These are phyloP conservation scores for Lepidocyrtinus sp. DNA, from an alignment of 2,888 invertebrate genomes.

Conservation along the genomic window DNA sequence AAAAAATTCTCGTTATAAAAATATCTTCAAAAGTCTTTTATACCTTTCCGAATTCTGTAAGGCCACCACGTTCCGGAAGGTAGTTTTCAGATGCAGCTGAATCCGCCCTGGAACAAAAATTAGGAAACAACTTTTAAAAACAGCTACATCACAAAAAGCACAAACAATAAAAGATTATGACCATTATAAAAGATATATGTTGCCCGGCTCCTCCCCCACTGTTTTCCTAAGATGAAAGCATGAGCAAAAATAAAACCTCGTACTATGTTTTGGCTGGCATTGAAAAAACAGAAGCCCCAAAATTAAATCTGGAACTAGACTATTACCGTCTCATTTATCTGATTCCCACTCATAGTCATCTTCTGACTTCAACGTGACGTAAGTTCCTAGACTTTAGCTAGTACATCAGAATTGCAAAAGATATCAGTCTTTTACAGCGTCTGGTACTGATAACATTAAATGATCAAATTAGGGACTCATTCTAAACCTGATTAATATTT, in stretches of 20 bases:
- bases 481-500: no score
- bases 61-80: constrained; percentile 69
- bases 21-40: constrained; percentile 20
- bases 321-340: no score
- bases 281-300: neutral
- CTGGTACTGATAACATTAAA: no score
- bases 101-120: constrained; percentile 66
- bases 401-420: no score
- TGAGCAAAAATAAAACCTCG: neutral
- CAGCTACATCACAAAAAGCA: neutral
- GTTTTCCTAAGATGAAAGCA: neutral
- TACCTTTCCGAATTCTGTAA: constrained; percentile 70
- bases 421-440: no score
- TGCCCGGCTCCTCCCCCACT: neutral
- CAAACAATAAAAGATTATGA: constrained; percentile 38
- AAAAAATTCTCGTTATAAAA: neutral
- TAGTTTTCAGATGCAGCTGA: constrained; percentile 69
- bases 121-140: neutral
- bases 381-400: no score
- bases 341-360: no score
- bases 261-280: neutral
- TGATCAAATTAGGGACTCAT: no score
- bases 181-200: constrained; percentile 19
- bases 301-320: no score
- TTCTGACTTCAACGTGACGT: no score